Evolutionary conservation across 2,797 vertebrate species (phyloP).

Genomic region (Crenuchus spilurus): DNA sequence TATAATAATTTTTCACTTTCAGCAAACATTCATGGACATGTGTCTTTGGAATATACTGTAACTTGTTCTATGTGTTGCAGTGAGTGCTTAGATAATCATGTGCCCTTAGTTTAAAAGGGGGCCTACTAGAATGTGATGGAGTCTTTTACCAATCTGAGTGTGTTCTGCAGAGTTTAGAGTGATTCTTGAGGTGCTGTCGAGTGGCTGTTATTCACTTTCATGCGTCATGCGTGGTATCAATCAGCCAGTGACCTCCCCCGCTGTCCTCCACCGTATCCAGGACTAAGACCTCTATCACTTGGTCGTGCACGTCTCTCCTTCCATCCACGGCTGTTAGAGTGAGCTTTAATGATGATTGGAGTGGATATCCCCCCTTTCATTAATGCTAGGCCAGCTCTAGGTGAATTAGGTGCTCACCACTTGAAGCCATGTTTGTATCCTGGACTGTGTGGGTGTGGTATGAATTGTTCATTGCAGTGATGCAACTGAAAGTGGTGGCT

Average conservation of each 20-base stretch:
- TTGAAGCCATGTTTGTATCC: not conserved
- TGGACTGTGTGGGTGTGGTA: slow-evolving; percentile 2
- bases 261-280: slow-evolving; percentile 23
- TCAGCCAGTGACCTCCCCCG: slow-evolving; percentile 36
- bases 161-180: slow-evolving; percentile 12
- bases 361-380: slow-evolving; percentile 7
- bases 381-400: slow-evolving; percentile 9
- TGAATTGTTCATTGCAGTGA: slow-evolving; percentile 13
- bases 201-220: slow-evolving; percentile 22
- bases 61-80: slow-evolving; percentile 3
- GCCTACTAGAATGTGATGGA: not conserved
- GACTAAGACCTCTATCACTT: slow-evolving; percentile 12
- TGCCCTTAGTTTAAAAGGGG: slow-evolving; percentile 1
- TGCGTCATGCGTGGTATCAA: slow-evolving; percentile 39
- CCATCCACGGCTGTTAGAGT: slow-evolving; percentile 3
- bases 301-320: slow-evolving; percentile 26
- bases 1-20: no score
- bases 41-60: not conserved
- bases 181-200: slow-evolving; percentile 26
- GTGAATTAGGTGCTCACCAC: not conserved
- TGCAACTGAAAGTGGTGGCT: not conserved
- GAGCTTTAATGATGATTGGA: slow-evolving; percentile 37
- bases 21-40: not conserved
- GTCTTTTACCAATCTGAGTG: slow-evolving; percentile 10
- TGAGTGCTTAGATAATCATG: not conserved